These are phyloP conservation scores for Nemopilema nomurai DNA, from an alignment of 30 jellyfish, hydroid and myxozoan genomes.

Conservation along the genomic window DNA sequence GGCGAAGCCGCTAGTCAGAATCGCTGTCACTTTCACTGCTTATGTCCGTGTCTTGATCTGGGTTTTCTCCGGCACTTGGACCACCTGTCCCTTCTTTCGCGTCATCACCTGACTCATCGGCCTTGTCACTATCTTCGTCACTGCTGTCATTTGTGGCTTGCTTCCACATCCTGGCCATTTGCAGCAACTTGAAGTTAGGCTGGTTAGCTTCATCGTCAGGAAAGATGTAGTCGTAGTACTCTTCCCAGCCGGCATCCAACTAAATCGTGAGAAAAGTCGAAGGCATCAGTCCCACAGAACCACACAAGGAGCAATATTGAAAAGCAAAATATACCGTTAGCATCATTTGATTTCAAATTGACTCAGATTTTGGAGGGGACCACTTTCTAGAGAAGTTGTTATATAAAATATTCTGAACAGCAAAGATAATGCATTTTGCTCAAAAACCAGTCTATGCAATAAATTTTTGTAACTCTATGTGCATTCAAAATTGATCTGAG, in stretches of 20 bases:
- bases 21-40: conserved; percentile 45
- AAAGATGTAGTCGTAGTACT: conserved; percentile 93
- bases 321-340: not conserved
- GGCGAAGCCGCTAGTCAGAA: conserved; percentile 2
- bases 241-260: conserved; percentile 99
- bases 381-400: too few relatives aligned
- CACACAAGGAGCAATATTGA: not conserved
- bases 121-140: conserved; percentile 36
- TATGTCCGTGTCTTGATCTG: conserved; percentile 37
- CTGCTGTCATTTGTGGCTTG: conserved; percentile 54
- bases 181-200: conserved; percentile 93
- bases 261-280: not conserved
- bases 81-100: not conserved
- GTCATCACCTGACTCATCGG: conserved; percentile 23
- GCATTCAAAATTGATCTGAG: too few relatives aligned
- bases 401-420: too few relatives aligned
- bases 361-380: too few relatives aligned
- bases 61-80: not conserved
- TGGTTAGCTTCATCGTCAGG: conserved; percentile 95
- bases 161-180: conserved; percentile 99
- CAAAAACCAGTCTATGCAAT: too few relatives aligned
- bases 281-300: not conserved
- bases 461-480: too few relatives aligned
- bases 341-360: too few relatives aligned
- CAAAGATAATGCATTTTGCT: too few relatives aligned